Conservation (phyloP, 2,888 invertebrate genomes). For the Nowickia ferox region DNA sequence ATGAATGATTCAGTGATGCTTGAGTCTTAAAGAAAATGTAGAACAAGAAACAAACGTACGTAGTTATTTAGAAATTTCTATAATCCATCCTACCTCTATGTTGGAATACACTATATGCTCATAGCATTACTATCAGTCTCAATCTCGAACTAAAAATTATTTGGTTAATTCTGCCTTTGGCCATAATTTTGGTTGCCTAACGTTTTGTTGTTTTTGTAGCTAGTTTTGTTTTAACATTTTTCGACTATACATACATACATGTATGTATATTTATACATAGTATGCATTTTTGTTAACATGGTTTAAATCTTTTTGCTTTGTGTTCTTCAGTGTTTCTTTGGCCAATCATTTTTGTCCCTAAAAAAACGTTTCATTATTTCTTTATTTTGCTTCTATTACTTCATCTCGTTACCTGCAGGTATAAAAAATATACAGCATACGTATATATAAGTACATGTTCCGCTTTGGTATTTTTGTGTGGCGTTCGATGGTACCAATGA, state of each 20-base stretch:
- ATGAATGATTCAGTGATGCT: slow-evolving; percentile 17
- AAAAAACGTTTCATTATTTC: slow-evolving; percentile 20
- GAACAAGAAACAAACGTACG: not conserved
- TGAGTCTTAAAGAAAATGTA: not conserved
- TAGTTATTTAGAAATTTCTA: not conserved
- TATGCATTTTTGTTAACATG: slow-evolving; percentile 45
- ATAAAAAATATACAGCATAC: slow-evolving; percentile 30
- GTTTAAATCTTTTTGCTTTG: slow-evolving; percentile 39
- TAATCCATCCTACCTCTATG: not conserved
- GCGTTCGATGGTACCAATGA: slow-evolving; percentile 8
- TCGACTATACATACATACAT: not conserved
- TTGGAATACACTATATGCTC: not conserved
- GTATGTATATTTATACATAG: not conserved
- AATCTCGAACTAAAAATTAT: slow-evolving; percentile 37
- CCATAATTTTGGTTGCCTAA: slow-evolving; percentile 40
- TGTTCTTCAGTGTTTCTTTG: slow-evolving; percentile 9
- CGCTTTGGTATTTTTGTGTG: not conserved
- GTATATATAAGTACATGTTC: not conserved
- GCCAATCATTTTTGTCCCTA: slow-evolving; percentile 38
- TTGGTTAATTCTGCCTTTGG: slow-evolving; percentile 23
- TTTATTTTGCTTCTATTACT: slow-evolving; percentile 44
- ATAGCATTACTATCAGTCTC: slow-evolving; percentile 10
- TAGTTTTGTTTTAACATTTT: slow-evolving; percentile 17
- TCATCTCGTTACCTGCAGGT: slow-evolving; percentile 60
- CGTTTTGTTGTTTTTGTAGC: slow-evolving; percentile 5